These are phyloP conservation scores for Hydrochoerus hydrochaeris DNA, from an alignment of 2,113 vertebrate genomes.

Conservation along the genomic window DNA sequence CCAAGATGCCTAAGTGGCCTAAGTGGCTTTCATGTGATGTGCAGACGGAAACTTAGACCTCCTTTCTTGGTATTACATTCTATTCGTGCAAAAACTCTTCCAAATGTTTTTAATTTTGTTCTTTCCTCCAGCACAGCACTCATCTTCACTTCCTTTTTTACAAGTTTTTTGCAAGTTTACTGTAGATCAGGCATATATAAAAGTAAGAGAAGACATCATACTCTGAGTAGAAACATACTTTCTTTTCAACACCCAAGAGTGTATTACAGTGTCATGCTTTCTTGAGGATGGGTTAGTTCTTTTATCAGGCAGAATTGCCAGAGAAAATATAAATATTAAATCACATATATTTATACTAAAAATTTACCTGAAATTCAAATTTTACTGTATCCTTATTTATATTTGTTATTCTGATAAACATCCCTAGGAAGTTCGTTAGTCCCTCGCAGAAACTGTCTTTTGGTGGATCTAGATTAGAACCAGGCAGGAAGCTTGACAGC, in stretches of 20 bases:
- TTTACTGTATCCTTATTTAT: background rate
- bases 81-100: background rate
- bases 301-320: background rate
- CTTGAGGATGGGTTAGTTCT: background rate
- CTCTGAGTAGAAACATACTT: background rate
- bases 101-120: background rate
- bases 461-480: background rate
- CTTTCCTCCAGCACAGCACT: background rate
- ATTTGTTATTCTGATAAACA: background rate
- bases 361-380: background rate
- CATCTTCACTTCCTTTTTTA: background rate
- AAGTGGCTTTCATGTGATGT: background rate
- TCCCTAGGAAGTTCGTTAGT: background rate
- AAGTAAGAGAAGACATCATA: background rate
- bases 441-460: background rate
- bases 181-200: background rate
- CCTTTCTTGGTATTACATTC: background rate
- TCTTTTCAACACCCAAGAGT: background rate
- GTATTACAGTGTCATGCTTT: background rate
- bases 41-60: background rate
- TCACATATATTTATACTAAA: background rate
- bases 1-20: background rate
- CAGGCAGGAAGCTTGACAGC: background rate
- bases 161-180: background rate
- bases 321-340: background rate